These are phyloP conservation scores for Phalera bucephala DNA, from an alignment of 2,888 invertebrate species.

Conservation along the genomic window DNA sequence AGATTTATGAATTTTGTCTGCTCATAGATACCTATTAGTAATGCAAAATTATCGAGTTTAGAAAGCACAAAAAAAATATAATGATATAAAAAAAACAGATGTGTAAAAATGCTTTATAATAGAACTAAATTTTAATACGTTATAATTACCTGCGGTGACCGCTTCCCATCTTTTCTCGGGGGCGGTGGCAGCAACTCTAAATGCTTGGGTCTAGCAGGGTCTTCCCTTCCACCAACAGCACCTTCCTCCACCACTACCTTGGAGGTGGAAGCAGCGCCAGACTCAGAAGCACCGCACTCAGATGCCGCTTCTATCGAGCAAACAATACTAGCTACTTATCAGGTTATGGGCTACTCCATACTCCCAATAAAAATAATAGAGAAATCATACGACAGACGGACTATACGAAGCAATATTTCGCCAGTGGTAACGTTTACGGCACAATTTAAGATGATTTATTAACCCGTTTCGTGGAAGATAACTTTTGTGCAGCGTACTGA, in stretches of 20 bases:
- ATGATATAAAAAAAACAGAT: too few relatives aligned
- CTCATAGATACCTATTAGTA: too few relatives aligned
- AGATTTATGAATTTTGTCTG: too few relatives aligned
- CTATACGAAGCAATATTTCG: conserved; percentile 15
- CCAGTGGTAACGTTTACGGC: conserved; percentile 12
- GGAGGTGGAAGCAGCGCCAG: conserved; percentile 58
- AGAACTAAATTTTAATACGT: too few relatives aligned
- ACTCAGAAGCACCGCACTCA: conserved; percentile 63
- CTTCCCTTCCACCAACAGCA: conserved; percentile 42
- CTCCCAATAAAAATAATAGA: conserved; percentile 1
- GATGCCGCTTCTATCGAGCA: conserved; percentile 59
- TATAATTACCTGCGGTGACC: conserved; percentile 50
- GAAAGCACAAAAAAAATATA: too few relatives aligned
- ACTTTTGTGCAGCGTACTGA: conserved; percentile 6
- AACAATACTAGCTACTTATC: conserved; percentile 16
- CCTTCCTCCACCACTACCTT: conserved; percentile 55
- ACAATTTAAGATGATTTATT: conserved; percentile 15
- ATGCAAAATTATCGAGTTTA: too few relatives aligned
- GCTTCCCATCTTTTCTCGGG: conserved; percentile 62
- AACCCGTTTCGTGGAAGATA: conserved; percentile 11
- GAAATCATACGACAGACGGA: conserved; percentile 18
- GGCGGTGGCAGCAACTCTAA: conserved; percentile 78
- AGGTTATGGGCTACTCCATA: background rate
- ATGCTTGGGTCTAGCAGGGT: conserved; percentile 54
- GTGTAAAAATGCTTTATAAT: too few relatives aligned